Percentiles rank a stretch among this genome's conserved stretches.
phyloP scores from a whole-genome alignment of 2,888 invertebrate species.

The Platycheirus albimanus region DNA sequence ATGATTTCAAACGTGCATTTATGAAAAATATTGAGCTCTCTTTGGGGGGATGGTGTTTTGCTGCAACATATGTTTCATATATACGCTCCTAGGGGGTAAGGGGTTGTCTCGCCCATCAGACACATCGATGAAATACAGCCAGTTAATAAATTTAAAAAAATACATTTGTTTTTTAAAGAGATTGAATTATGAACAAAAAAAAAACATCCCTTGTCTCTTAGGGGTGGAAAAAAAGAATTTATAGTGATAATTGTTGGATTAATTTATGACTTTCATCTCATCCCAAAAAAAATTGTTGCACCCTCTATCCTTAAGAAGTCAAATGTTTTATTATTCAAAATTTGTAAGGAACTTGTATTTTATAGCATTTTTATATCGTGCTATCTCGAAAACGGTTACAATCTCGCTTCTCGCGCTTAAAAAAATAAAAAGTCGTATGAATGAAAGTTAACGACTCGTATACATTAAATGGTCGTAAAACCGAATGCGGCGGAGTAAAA shows the following conservation, averaged over 20 bases:
- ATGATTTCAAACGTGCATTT: slow-evolving; percentile 48
- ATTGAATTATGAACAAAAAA: slow-evolving; percentile 1
- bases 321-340: slow-evolving; percentile 36
- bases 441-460: slow-evolving; percentile 72
- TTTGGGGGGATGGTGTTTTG: slow-evolving; percentile 41
- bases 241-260: slow-evolving; percentile 65
- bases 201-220: background rate
- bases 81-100: background rate
- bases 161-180: slow-evolving; percentile 17
- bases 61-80: slow-evolving; percentile 50
- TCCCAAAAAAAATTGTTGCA: slow-evolving; percentile 46
- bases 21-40: slow-evolving; percentile 17
- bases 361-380: slow-evolving; percentile 63
- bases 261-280: slow-evolving; percentile 65
- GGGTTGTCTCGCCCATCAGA: background rate
- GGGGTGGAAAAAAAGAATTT: slow-evolving; percentile 17
- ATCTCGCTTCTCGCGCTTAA: too few species aligned
- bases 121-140: background rate
- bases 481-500: slow-evolving; percentile 21
- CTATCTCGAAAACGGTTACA: slow-evolving; percentile 50
- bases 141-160: slow-evolving; percentile 17
- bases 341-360: slow-evolving; percentile 36
- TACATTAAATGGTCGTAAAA: slow-evolving; percentile 70
- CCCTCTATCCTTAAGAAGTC: slow-evolving; percentile 44
- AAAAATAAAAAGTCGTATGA: slow-evolving; percentile 64